Evolutionary conservation across 2,888 invertebrate species (phyloP), one percentile per base, ranked within the genome.

Genomic region (Minunthozetes semirufus): DNA sequence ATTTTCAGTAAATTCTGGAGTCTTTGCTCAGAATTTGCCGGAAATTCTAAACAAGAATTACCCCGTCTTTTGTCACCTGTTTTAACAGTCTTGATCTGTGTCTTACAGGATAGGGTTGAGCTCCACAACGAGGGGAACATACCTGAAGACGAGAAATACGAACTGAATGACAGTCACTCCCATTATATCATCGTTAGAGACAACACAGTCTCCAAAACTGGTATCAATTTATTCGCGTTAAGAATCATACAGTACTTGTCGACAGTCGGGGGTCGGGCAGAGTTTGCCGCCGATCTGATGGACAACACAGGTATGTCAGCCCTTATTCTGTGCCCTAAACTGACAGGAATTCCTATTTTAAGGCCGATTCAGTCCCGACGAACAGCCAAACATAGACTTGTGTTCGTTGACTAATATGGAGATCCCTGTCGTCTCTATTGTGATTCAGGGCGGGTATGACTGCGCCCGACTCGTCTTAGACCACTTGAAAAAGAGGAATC

Each of bases 381-480:
- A n/a, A 2, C 17, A 19, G 50, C 50, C 50, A n/a, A 50, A 50
- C 50, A 53, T 56, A 0, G 72, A 75, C 22, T 48, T 61, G 27
- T 61, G 53, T 72, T 75, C 78, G 4, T 63, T 79, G 68, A 76
- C 77, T 19, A 74, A 74, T 11, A 76, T 76, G 42, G 78, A 78
- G 27, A 79, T 82, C 4, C 83, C 83, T 1, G 80, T 83, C n/a
- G 81, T 83, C 5, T 82, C 82, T 5, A 78, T 83, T 27, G 76
- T 83, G n/a, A 81, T 83, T 22, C 82, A 83, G 77, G 83, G 83
- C 2, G 82, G 81, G 4, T 81, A 81, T 27, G 78, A 79, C 17
- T 80, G 81, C 46, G 81, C 83, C 4, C 80, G 82, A 33, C 80
- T 82, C 48, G 80, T 82, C 5, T 75, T 83, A 29, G 80, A 80